Evolutionary conservation across 2,797 vertebrate genomes (phyloP), one percentile per base, ranked within the genome.

Genomic region (Rhinatrema bivittatum): DNA sequence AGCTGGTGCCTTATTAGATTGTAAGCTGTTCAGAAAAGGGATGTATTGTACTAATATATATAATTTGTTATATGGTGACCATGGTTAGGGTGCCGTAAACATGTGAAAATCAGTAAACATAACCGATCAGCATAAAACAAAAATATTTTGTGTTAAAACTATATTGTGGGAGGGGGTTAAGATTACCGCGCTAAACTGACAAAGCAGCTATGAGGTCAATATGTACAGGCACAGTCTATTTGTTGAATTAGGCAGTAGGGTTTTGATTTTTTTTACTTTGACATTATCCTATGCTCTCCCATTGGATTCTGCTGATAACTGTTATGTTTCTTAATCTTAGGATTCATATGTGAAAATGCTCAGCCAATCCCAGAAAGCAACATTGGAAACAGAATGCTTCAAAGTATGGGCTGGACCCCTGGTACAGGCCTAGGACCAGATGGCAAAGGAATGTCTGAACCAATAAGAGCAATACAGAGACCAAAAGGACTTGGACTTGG

Each of bases 351-450:
- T 47, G 95, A 97, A 75, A 88, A 64, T 0, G 84, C 82, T 1
- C 65, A 76, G 44, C 82, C 85, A 25, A 89, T 98, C 56, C 86
- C 92, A 2, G 95, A 98, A 44, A 82, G 65, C 12, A 98, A 95
- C 70, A 77, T 93, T 63, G 95, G 95, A 24, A 97, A 70, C 66
- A 87, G 92, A 36, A 98, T 98, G 93, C 67, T 98, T 34, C 95
- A 98, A 76, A 91, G 55, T 42, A 96, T 98, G 93, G 95, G 94
- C 25, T 98, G 95, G 95, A 89, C 48, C 18, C 95, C 95, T 1
- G 95, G 85, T 25, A 73, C 70, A 4, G 94, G 95, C 44, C 83
- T 98, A 2, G 94, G 93, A 25, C 89, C 92, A 1, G 93, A 95
- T 0, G 91, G 95, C 59, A 83, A 91, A 60, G 95, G 95, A 26